Conservation (phyloP, 2,888 invertebrate genomes). For the Mimachlamys varia region DNA sequence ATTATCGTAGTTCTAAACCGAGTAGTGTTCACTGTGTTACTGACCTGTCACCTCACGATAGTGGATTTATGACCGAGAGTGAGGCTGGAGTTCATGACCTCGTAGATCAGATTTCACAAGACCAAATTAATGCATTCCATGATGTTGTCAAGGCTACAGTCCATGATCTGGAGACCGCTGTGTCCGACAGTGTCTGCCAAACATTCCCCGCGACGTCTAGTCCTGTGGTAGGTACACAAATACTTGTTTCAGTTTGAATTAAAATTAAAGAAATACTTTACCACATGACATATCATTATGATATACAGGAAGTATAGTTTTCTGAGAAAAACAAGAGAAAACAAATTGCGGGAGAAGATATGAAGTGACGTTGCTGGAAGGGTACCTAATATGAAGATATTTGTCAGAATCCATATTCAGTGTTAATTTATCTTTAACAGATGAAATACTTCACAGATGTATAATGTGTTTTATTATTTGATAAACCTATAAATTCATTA, state of each 20-base stretch:
- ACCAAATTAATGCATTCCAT: conserved; percentile 28
- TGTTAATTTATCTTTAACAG: too few relatives aligned
- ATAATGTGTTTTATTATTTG: too few relatives aligned
- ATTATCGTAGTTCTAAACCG: neutral
- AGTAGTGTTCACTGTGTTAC: neutral
- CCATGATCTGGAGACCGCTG: neutral
- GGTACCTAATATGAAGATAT: too few relatives aligned
- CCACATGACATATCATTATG: too few relatives aligned
- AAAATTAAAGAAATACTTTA: too few relatives aligned
- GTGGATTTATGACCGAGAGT: neutral
- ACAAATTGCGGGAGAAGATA: too few relatives aligned
- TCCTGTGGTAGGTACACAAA: neutral
- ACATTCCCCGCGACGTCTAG: neutral
- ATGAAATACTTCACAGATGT: too few relatives aligned
- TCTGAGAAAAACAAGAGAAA: too few relatives aligned
- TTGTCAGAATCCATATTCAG: too few relatives aligned
- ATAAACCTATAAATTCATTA: too few relatives aligned
- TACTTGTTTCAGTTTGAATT: neutral
- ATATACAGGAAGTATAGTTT: too few relatives aligned
- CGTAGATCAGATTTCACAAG: neutral
- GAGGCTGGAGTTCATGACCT: conserved; percentile 28
- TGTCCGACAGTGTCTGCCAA: neutral
- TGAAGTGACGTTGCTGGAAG: too few relatives aligned
- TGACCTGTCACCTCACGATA: neutral
- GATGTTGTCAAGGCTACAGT: neutral